Conservation (phyloP, 1,140 invertebrate genomes). For the Pantala flavescens region DNA sequence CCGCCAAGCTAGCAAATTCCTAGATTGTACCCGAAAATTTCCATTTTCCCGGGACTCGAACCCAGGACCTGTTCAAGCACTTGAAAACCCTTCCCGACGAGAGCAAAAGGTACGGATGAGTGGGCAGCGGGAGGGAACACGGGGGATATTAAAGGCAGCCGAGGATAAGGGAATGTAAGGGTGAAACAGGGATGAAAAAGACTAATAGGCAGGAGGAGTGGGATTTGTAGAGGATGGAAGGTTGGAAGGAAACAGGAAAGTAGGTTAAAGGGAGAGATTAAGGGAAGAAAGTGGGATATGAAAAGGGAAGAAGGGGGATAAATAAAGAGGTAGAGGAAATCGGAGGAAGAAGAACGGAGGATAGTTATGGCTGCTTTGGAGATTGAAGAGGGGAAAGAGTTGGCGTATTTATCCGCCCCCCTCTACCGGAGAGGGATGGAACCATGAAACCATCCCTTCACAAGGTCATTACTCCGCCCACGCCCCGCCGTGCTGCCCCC, state of each 20-base stretch:
- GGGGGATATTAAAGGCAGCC: background rate
- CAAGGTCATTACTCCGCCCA: conserved; percentile 3
- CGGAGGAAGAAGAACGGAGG: background rate
- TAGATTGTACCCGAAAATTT: no score
- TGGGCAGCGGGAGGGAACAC: background rate
- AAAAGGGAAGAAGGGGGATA: background rate
- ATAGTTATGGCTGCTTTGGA: background rate
- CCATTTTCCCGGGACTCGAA: no score
- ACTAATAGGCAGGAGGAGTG: background rate
- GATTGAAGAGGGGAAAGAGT: background rate
- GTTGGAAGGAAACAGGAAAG: background rate
- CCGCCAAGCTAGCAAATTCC: no score
- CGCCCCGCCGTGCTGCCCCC: background rate
- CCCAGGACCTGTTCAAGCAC: no score
- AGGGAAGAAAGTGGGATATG: background rate
- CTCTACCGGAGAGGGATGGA: background rate
- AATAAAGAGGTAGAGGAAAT: background rate
- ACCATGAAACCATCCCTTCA: background rate
- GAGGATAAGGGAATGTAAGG: no score
- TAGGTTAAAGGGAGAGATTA: background rate
- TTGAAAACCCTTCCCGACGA: no score
- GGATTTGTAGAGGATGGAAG: background rate
- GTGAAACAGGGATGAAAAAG: no score
- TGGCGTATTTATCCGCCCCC: background rate
- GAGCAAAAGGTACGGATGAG: background rate